Conservation (phyloP, 2,113 vertebrate genomes). For the Pituophis catenifer region DNA sequence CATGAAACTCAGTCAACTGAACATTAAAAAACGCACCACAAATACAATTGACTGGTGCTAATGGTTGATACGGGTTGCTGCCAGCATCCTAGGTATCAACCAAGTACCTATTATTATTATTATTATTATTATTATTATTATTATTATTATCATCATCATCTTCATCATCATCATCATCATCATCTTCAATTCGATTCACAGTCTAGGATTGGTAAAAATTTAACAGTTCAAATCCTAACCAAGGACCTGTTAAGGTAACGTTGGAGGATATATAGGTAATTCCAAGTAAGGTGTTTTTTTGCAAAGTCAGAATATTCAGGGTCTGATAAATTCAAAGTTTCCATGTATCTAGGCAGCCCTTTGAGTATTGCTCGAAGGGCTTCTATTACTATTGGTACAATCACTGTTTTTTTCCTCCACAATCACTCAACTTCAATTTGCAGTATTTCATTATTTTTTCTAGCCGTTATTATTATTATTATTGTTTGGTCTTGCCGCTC, state of each 20-base stretch:
- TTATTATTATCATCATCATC: no score
- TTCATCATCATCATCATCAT: no score
- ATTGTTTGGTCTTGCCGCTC: not conserved
- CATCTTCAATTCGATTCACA: not conserved
- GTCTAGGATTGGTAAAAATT: not conserved
- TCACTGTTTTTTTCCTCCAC: not conserved
- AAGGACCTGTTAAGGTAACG: not conserved
- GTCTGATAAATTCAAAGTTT: not conserved
- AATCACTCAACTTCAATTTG: not conserved
- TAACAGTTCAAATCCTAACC: not conserved
- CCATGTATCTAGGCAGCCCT: not conserved
- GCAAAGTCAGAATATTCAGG: not conserved
- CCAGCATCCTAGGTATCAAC: no score
- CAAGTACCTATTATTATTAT: no score
- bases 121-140: no score
- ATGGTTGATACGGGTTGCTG: no score
- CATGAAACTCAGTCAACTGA: no score
- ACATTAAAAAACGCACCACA: no score
- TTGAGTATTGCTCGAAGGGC: not conserved
- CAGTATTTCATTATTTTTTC: no score
- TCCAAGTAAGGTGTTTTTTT: not conserved
- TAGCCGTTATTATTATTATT: no score
- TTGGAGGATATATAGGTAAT: not conserved
- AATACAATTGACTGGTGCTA: no score
- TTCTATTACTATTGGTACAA: not conserved